Conservation (phyloP, 2,888 invertebrate genomes). For the Chymomyza caudatula region DNA sequence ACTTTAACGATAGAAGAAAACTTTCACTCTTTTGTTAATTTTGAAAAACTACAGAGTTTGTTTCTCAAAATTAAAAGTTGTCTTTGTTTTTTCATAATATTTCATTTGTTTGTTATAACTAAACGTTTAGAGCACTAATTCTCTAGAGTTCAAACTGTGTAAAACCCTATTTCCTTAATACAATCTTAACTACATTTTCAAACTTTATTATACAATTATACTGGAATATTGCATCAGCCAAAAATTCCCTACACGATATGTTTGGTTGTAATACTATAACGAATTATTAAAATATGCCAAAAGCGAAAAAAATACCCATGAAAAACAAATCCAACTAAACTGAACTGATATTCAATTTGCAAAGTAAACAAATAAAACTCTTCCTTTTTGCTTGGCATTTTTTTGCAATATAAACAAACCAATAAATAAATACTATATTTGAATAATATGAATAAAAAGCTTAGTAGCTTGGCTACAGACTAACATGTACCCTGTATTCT, state of each 20-base stretch:
- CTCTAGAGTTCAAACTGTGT: not conserved
- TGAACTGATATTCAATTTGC: not conserved
- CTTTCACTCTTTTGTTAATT: not conserved
- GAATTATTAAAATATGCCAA: not conserved
- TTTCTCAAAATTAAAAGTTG: not conserved
- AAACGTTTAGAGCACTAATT: not conserved
- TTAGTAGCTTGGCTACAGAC: too few relatives aligned
- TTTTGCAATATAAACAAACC: constrained; percentile 48
- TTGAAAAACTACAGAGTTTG: not conserved
- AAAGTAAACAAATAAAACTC: not conserved
- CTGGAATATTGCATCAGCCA: constrained; percentile 1
- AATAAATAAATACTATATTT: constrained; percentile 19
- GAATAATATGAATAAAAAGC: constrained; percentile 22
- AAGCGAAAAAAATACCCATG: not conserved
- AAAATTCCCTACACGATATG: not conserved
- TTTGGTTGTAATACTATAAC: not conserved
- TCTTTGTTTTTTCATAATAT: too few relatives aligned
- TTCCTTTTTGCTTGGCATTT: not conserved
- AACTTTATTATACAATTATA: not conserved
- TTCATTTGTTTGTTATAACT: too few relatives aligned
- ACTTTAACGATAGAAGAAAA: not conserved
- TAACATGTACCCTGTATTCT: too few relatives aligned
- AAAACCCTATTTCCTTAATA: not conserved
- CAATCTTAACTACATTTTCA: not conserved
- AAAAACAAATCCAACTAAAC: not conserved